Evolutionary conservation across 2,113 vertebrate species (phyloP).

Genomic region (Probosciger aterrimus): DNA sequence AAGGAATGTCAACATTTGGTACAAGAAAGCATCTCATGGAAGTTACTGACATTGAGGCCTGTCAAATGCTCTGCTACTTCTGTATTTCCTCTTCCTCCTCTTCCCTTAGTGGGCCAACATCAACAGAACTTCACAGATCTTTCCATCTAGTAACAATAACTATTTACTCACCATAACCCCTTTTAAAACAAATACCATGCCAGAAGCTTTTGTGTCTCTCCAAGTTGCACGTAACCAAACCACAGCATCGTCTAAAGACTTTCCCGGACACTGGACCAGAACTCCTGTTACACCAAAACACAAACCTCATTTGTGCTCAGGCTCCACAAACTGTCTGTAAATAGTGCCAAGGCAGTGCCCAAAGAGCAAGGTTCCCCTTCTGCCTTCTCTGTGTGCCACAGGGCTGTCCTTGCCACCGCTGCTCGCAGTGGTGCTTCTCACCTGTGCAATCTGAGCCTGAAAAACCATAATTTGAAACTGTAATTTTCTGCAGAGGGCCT

Average conservation of each 20-base stretch:
- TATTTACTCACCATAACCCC: neutral
- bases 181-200: neutral
- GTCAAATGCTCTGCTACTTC: neutral
- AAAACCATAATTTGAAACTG: neutral
- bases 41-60: neutral
- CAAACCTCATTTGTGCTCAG: neutral
- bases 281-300: neutral
- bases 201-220: neutral
- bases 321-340: neutral
- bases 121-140: neutral
- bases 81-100: neutral
- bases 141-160: neutral
- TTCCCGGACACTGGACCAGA: neutral
- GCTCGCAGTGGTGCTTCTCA: neutral
- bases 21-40: neutral
- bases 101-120: neutral
- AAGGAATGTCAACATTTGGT: neutral
- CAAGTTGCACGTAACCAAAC: neutral
- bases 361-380: neutral
- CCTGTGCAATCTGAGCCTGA: neutral
- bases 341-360: neutral
- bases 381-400: neutral
- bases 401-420: neutral
- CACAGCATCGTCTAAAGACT: neutral
- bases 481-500: neutral